Percentiles rank a stretch among this genome's conserved stretches.
These are phyloP conservation scores for Periophthalmus modestus DNA, from an alignment of 2,113 vertebrate genomes.

Conservation along the genomic window DNA sequence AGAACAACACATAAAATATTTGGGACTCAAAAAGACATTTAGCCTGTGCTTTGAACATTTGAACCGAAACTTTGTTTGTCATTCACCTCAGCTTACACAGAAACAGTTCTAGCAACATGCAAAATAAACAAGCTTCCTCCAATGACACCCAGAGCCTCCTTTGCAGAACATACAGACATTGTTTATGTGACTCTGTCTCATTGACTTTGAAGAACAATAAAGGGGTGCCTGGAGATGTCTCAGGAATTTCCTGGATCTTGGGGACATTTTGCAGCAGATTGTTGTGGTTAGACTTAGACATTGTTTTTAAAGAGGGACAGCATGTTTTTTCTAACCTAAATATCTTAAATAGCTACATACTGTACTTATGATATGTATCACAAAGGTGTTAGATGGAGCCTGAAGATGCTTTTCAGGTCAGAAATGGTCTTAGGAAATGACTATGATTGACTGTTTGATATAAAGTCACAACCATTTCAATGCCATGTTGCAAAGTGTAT, in stretches of 20 bases:
- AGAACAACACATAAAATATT: no score
- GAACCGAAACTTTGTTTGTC: no score
- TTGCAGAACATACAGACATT: background rate
- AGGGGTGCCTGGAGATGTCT: background rate
- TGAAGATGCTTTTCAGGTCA: background rate
- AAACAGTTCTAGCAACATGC: no score
- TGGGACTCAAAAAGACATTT: no score
- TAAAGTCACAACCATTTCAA: background rate
- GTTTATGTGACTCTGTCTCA: background rate
- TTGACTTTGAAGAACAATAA: slow-evolving; percentile 4
- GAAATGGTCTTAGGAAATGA: background rate
- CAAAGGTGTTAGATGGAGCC: slow-evolving; percentile 3
- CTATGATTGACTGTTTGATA: no score
- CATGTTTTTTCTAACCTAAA: background rate
- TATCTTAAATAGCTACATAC: background rate
- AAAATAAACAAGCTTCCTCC: background rate
- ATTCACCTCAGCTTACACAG: no score
- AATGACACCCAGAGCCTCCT: background rate
- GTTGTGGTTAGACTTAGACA: background rate
- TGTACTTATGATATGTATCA: no score
- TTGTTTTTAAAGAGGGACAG: background rate
- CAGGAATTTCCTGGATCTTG: slow-evolving; percentile 21
- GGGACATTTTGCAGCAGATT: background rate
- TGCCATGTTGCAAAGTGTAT: background rate
- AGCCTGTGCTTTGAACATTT: no score